These are phyloP conservation scores for Mellivora capensis DNA, from an alignment of 2,113 vertebrate genomes.

Conservation along the genomic window DNA sequence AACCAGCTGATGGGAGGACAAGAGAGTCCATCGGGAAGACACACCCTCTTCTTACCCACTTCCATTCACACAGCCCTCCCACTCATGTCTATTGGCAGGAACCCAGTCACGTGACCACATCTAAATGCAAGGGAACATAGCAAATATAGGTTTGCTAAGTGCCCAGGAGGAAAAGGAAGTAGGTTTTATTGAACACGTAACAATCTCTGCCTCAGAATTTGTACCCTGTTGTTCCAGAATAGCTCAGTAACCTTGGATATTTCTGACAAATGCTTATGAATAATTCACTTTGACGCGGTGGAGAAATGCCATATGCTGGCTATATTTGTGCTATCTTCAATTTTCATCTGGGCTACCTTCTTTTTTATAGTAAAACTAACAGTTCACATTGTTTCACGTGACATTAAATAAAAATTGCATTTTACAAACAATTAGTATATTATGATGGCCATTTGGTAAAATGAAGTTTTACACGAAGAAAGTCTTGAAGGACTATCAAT, in stretches of 20 bases:
- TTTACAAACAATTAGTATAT: not conserved
- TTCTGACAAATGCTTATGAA: constrained; percentile 72
- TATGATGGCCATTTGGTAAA: not conserved
- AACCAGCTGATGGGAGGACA: not conserved
- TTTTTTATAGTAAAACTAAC: constrained; percentile 60
- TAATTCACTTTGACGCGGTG: constrained; percentile 70
- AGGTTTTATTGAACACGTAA: constrained; percentile 31
- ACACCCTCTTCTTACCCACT: not conserved
- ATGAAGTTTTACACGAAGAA: not conserved
- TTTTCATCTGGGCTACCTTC: constrained; percentile 46
- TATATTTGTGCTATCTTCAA: constrained; percentile 46
- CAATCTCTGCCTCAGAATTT: constrained; percentile 36
- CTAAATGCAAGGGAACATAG: not conserved
- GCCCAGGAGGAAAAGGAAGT: constrained; percentile 1
- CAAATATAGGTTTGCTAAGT: constrained; percentile 9
- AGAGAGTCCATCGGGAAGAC: not conserved
- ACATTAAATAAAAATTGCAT: constrained; percentile 44
- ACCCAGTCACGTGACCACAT: not conserved
- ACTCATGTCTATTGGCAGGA: not conserved
- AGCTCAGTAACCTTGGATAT: constrained; percentile 65
- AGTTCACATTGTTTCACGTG: constrained; percentile 20
- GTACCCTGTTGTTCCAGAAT: constrained; percentile 62
- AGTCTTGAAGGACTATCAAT: not conserved
- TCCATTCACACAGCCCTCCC: not conserved
- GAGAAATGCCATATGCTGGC: constrained; percentile 61